Conservation (phyloP, 30 jellyfish, hydroid and myxozoan species). For the Mastigias papua region DNA sequence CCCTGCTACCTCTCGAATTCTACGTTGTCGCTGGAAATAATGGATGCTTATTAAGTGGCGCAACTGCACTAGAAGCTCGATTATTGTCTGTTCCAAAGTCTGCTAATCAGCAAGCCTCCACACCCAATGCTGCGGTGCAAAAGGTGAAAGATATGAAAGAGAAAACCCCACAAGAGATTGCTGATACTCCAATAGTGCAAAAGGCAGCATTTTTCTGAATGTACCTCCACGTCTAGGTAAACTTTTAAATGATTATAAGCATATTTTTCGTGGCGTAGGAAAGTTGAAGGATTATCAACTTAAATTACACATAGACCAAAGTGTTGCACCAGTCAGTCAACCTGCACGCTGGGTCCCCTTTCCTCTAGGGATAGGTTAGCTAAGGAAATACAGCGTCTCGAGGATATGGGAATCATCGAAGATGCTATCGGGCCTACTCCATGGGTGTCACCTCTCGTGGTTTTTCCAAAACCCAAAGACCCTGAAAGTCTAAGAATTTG, state of each 20-base stretch:
- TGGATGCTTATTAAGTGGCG: not conserved
- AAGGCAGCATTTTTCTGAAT: not conserved
- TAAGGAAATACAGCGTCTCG: not conserved
- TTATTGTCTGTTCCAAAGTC: not conserved
- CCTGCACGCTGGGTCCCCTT: conserved; percentile 35
- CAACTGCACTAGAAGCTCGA: not conserved
- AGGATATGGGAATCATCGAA: conserved; percentile 29
- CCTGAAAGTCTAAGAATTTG: conserved; percentile 31
- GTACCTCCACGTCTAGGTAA: not conserved
- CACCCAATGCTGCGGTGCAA: not conserved
- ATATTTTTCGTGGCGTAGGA: conserved; percentile 33
- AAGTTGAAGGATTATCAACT: conserved; percentile 11
- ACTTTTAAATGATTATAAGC: not conserved
- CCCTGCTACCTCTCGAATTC: not conserved
- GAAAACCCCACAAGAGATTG: not conserved
- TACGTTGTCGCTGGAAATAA: not conserved
- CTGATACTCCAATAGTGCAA: not conserved
- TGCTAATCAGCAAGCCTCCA: not conserved
- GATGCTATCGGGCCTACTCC: conserved; percentile 44
- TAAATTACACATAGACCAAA: conserved; percentile 22
- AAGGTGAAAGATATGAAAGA: not conserved
- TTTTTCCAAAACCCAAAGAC: conserved; percentile 34
- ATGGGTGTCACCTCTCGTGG: conserved; percentile 51
- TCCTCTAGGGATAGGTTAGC: conserved; percentile 21
- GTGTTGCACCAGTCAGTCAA: conserved; percentile 45